phyloP scores from a whole-genome alignment of 2,888 invertebrate species.

The Eristalis intricaria region DNA sequence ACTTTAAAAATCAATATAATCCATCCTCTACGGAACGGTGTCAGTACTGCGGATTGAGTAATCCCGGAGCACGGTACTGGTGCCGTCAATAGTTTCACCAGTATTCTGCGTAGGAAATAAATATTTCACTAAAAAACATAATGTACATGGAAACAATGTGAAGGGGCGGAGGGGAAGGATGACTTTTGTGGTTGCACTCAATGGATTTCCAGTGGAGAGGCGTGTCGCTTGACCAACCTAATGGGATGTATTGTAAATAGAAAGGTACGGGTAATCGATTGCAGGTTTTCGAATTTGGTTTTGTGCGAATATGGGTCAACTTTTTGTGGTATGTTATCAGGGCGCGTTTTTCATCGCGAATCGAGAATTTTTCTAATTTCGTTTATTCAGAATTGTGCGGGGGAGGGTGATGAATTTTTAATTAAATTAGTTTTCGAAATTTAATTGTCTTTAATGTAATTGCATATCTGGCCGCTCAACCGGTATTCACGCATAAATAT shows the following conservation, averaged over 20 bases:
- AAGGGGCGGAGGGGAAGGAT: background rate
- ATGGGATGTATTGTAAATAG: background rate
- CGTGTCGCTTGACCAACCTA: background rate
- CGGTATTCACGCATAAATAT: background rate
- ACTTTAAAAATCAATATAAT: constrained; percentile 16
- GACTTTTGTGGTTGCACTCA: background rate
- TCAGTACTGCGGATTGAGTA: background rate
- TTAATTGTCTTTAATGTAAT: constrained; percentile 48
- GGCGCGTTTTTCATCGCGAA: background rate
- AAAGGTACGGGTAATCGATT: background rate
- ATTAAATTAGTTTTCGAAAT: constrained; percentile 37
- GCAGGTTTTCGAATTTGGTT: background rate
- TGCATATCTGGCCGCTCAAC: constrained; percentile 10
- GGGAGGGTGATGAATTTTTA: constrained; percentile 36
- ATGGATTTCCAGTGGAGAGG: background rate
- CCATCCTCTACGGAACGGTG: background rate
- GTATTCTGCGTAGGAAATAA: background rate
- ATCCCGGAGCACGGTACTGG: constrained; percentile 2
- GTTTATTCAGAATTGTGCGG: background rate
- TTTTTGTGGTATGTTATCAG: background rate
- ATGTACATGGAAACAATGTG: background rate
- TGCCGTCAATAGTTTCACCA: background rate
- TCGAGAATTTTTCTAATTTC: constrained; percentile 5
- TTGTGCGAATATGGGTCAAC: background rate
- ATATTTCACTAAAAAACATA: background rate